A percentile compares a stretch with the other conserved stretches of the same genome.
phyloP scores from a whole-genome alignment of 2,888 invertebrate genomes.

The Ganaspis brasiliensis region DNA sequence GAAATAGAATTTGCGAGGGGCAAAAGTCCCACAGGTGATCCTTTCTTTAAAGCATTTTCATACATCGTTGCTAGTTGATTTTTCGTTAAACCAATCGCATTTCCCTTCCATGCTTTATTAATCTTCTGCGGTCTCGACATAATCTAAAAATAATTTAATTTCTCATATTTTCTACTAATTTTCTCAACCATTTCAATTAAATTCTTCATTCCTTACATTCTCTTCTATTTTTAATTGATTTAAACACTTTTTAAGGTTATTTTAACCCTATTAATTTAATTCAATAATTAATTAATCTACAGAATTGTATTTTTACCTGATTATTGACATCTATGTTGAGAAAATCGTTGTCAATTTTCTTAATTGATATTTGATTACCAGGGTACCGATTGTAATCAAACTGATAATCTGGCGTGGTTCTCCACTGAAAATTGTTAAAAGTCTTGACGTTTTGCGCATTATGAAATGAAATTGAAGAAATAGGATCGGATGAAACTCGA shows the following conservation, averaged over 20 bases:
- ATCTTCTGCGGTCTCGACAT: conserved; percentile 3
- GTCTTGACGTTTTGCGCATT: conserved; percentile 44
- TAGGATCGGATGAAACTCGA: not conserved
- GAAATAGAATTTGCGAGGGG: conserved; percentile 64
- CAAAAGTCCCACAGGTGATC: conserved; percentile 69
- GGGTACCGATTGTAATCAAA: conserved; percentile 48
- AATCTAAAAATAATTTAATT: conserved; percentile 44
- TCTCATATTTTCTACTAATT: conserved; percentile 34
- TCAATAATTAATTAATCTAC: too few relatives aligned
- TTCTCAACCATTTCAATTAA: too few relatives aligned
- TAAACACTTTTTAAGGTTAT: not conserved
- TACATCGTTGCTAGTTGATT: conserved; percentile 81
- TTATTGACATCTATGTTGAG: not conserved
- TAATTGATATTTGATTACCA: conserved; percentile 7
- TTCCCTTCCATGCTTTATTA: conserved; percentile 29
- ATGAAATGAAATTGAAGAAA: not conserved
- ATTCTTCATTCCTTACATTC: too few relatives aligned
- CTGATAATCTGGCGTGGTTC: conserved; percentile 53
- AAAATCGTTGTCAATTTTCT: conserved; percentile 32
- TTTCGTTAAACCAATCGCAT: conserved; percentile 73
- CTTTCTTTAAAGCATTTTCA: conserved; percentile 79
- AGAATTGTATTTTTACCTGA: not conserved
- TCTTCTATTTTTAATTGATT: not conserved
- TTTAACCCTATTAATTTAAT: too few relatives aligned
- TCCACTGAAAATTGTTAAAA: conserved; percentile 37